Evolutionary conservation across 2,888 invertebrate genomes (phyloP).

Genomic region (Drosophila trichaetosa): DNA sequence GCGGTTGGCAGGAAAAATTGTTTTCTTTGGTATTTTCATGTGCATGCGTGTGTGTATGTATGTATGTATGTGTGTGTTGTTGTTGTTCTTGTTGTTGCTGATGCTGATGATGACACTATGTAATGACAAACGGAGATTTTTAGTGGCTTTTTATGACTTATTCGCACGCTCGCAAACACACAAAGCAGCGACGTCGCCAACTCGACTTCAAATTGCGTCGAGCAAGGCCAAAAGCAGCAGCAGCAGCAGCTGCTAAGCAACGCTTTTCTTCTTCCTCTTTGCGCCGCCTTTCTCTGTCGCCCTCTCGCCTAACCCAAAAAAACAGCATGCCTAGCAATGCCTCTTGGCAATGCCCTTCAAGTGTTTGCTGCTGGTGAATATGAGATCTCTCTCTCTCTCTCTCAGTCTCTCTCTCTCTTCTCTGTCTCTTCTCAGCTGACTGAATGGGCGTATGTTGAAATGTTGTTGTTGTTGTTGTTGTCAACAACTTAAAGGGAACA

Average conservation of each 20-base stretch:
- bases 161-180: slow-evolving; percentile 41
- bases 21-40: neutral
- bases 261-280: neutral
- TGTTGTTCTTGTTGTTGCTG: slow-evolving; percentile 22
- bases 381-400: neutral
- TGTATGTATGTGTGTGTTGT: slow-evolving; percentile 10
- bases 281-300: neutral
- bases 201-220: slow-evolving; percentile 64
- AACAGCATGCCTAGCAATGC: neutral
- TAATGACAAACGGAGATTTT: slow-evolving; percentile 74
- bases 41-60: slow-evolving; percentile 3
- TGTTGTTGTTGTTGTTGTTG: slow-evolving; percentile 35
- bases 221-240: slow-evolving; percentile 46
- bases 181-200: slow-evolving; percentile 42
- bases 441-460: slow-evolving; percentile 19
- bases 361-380: slow-evolving; percentile 1
- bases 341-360: slow-evolving; percentile 13
- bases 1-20: slow-evolving; percentile 24
- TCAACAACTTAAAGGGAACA: slow-evolving; percentile 30
- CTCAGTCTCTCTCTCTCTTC: neutral
- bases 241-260: slow-evolving; percentile 11
- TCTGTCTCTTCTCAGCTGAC: slow-evolving; percentile 23
- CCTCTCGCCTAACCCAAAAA: slow-evolving; percentile 1
- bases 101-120: slow-evolving; percentile 60
- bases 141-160: slow-evolving; percentile 65